phyloP scores from a whole-genome alignment of 2,113 vertebrate species.

The Solea solea region DNA sequence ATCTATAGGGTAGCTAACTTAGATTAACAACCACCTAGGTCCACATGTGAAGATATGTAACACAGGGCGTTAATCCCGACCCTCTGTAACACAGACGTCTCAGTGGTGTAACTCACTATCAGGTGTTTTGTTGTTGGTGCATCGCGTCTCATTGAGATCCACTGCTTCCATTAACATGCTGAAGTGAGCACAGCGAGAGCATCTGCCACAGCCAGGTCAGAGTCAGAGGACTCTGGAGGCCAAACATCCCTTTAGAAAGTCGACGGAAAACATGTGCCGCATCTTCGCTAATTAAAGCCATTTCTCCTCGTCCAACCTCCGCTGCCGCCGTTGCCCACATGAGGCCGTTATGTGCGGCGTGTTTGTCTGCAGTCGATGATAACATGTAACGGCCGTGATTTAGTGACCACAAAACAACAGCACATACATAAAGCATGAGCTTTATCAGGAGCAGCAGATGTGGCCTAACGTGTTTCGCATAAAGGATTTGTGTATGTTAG shows the following conservation, averaged over 20 bases:
- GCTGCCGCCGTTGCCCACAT: neutral
- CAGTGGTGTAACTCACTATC: neutral
- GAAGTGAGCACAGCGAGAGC: neutral
- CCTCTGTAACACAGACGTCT: too few relatives aligned
- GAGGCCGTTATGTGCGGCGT: neutral
- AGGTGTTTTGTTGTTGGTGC: neutral
- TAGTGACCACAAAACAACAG: constrained; percentile 1
- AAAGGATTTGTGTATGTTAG: neutral
- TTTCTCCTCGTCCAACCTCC: neutral
- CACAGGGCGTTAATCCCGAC: too few relatives aligned
- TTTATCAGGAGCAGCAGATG: constrained; percentile 46
- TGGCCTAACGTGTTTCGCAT: neutral
- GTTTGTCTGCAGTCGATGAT: constrained; percentile 12
- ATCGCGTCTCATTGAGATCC: neutral
- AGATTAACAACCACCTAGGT: too few relatives aligned
- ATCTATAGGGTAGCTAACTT: too few relatives aligned
- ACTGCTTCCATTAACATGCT: neutral
- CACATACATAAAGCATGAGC: constrained; percentile 35
- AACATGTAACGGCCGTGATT: constrained; percentile 4
- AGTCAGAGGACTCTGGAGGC: neutral
- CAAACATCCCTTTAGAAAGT: neutral
- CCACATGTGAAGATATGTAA: too few relatives aligned
- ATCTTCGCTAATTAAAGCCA: neutral
- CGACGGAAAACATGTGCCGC: neutral
- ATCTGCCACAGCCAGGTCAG: neutral